Evolutionary conservation across 2,797 vertebrate species (phyloP), one percentile per base, ranked within the genome.

Genomic region (Synanceia verrucosa): DNA sequence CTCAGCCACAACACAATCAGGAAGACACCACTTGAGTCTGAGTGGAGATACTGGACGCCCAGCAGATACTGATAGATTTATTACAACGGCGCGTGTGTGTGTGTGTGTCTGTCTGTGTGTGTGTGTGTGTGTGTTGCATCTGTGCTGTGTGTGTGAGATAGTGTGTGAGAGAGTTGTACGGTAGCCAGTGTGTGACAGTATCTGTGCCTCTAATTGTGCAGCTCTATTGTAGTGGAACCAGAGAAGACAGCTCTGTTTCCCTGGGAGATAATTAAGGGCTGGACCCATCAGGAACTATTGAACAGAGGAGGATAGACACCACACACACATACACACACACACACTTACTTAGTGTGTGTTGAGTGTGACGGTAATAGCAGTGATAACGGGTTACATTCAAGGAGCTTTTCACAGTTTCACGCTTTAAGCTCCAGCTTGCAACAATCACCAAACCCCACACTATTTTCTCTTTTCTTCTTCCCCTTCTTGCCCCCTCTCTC

Each of bases 201-300:
- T 87, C 81, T 76, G 47, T 61, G 83, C 74, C 82, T 86, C 88
- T 92, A 92, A 92, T 93, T 92, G 90, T 88, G 87, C 82, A 74
- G 86, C 88, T 90, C 88, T 91, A 91, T 92, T 91, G 90, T 92
- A 92, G 85, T 92, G 92, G 88, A 93, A 92, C 91, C 86, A 88
- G 65, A 82, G 85, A 80, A 91, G 92, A 93, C 90, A 92, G 90
- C 87, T 91, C 86, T 91, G 90, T 92, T 93, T 91, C 91, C 78
- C 79, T 88, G 86, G 88, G 87, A 91, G 89, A 86, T 92, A 91
- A 93, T 93, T 93, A 92, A 91, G 87, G 88, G 90, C 84, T 34
- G 88, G 88, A 91, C 89, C 87, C 84, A 88, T 92, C 91, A 91
- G 85, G 76, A 91, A 90, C 88, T 91, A 86, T 90, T 90, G 88